Conservation (phyloP, 2,113 vertebrate genomes). For the Atractosteus spatula region DNA sequence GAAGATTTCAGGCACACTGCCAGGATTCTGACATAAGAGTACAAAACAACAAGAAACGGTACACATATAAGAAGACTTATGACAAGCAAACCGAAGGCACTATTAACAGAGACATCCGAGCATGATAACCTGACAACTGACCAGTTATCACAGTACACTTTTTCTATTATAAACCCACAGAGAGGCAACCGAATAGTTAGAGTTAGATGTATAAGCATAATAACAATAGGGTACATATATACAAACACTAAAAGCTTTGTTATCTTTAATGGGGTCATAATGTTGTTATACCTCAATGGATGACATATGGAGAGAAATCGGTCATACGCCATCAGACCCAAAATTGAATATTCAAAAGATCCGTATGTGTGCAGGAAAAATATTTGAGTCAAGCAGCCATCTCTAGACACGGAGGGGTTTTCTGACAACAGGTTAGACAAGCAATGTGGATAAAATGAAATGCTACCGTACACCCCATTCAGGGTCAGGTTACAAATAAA, state of each 20-base stretch:
- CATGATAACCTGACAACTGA: conserved; percentile 13
- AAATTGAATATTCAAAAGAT: not conserved
- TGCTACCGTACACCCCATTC: conserved; percentile 9
- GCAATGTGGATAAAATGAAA: not conserved
- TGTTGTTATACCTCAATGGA: conserved; percentile 2
- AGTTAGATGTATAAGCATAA: not conserved
- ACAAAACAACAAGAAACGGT: not conserved
- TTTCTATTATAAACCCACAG: conserved; percentile 2
- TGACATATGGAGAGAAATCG: conserved; percentile 7
- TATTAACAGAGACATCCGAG: not conserved
- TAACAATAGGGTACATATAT: not conserved
- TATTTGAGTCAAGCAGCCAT: conserved; percentile 3
- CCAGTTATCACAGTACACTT: conserved; percentile 8
- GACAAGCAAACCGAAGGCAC: not conserved
- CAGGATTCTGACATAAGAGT: too few species aligned
- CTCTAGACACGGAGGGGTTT: conserved; percentile 22
- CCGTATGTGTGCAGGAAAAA: not conserved
- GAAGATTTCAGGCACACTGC: too few species aligned
- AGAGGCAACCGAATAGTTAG: conserved; percentile 10
- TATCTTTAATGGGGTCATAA: conserved; percentile 6
- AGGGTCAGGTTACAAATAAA: conserved; percentile 6
- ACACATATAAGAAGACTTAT: not conserved
- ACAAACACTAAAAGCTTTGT: not conserved
- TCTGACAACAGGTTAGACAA: conserved; percentile 15
- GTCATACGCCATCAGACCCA: conserved; percentile 13